phyloP scores from a whole-genome alignment of 1,140 invertebrate genomes.

The Odontomachus brunneus region DNA sequence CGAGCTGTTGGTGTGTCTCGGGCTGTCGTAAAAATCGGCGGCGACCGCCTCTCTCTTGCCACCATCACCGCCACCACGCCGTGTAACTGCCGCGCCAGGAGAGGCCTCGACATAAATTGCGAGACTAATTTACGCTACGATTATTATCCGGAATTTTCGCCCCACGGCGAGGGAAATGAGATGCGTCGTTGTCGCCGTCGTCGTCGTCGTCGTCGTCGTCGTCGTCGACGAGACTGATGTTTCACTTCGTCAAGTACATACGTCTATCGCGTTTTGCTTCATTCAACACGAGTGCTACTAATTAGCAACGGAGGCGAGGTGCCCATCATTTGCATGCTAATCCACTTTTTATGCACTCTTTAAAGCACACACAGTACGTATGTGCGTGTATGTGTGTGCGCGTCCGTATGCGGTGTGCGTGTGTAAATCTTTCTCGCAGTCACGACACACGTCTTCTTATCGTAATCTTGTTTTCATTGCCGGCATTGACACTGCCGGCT shows the following conservation, averaged over 20 bases:
- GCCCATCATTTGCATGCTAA: constrained; percentile 14
- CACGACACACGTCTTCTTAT: not conserved
- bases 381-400: no score
- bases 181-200: not conserved
- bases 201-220: no score
- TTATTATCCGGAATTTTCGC: constrained; percentile 21
- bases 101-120: not conserved
- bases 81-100: not conserved
- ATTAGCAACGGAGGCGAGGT: constrained; percentile 4
- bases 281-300: not conserved
- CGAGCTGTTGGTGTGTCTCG: not conserved
- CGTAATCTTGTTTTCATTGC: not conserved
- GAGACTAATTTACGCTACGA: constrained; percentile 6
- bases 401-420: no score
- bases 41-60: no score
- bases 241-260: no score
- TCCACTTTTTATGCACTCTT: constrained; percentile 8
- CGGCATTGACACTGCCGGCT: not conserved
- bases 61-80: not conserved
- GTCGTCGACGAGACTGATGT: no score
- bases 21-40: not conserved
- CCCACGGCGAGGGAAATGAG: constrained; percentile 3
- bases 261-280: constrained; percentile 1
- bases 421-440: not conserved
- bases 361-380: not conserved